Conservation (phyloP, 2,797 vertebrate genomes). For the Coranthus polyacanthus region DNA sequence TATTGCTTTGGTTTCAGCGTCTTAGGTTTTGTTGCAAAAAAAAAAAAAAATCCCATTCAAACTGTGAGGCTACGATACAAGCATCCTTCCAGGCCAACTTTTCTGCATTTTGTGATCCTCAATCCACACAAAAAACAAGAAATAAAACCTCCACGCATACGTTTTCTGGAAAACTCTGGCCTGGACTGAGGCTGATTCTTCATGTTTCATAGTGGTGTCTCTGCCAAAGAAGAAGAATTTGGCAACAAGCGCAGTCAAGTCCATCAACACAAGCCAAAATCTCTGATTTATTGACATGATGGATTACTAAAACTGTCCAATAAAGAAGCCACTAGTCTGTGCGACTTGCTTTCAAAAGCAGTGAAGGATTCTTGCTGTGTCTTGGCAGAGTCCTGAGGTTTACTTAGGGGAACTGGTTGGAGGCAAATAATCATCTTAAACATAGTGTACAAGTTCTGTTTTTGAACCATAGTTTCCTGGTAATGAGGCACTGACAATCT, state of each 20-base stretch:
- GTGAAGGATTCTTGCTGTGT: not conserved
- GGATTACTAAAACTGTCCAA: slow-evolving; percentile 20
- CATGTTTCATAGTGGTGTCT: too few species aligned
- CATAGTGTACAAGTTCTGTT: slow-evolving; percentile 11
- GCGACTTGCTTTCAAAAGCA: slow-evolving; percentile 21
- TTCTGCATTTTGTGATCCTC: not conserved
- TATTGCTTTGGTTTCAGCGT: slow-evolving; percentile 6
- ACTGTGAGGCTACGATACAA: not conserved
- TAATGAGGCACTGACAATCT: slow-evolving; percentile 35
- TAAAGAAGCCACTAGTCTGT: slow-evolving; percentile 8
- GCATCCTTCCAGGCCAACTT: not conserved
- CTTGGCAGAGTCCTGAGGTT: slow-evolving; percentile 25
- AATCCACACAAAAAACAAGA: not conserved
- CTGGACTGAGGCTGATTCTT: too few species aligned
- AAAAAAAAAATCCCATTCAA: too few species aligned
- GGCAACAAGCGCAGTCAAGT: slow-evolving; percentile 26
- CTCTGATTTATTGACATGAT: slow-evolving; percentile 32
- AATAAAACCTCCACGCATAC: too few species aligned
- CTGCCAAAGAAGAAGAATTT: slow-evolving; percentile 20
- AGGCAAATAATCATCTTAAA: slow-evolving; percentile 3
- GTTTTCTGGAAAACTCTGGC: too few species aligned
- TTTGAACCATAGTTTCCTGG: slow-evolving; percentile 21
- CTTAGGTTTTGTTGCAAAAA: not conserved
- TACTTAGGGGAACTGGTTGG: not conserved
- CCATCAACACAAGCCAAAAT: slow-evolving; percentile 19